These are phyloP conservation scores for Corythoichthys haematopterus DNA, from an alignment of 2,113 vertebrate genomes.

Conservation along the genomic window DNA sequence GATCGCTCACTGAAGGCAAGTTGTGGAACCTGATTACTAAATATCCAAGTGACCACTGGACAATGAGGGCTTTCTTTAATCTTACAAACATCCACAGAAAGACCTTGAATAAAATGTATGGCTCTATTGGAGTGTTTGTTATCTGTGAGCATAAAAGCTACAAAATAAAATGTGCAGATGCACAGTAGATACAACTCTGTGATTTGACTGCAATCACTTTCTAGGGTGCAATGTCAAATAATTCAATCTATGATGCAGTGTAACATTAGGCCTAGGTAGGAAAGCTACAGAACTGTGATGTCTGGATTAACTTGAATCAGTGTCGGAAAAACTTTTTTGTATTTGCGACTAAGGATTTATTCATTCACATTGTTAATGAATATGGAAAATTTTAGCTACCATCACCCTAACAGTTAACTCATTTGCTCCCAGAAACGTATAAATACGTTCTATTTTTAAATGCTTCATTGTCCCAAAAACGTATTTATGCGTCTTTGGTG, in stretches of 20 bases:
- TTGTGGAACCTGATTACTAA: slow-evolving; percentile 5
- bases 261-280: neutral
- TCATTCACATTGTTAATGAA: neutral
- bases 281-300: neutral
- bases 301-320: neutral
- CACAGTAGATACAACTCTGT: neutral
- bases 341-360: neutral
- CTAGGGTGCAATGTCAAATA: neutral
- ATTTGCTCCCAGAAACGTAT: no score
- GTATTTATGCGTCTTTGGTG: no score
- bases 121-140: neutral
- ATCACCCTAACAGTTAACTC: no score
- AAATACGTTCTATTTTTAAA: no score
- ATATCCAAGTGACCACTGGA: slow-evolving; percentile 1
- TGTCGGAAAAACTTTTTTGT: neutral
- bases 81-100: neutral
- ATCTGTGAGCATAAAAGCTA: neutral
- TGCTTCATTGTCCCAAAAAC: no score
- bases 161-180: neutral
- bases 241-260: neutral
- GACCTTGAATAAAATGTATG: neutral
- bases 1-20: slow-evolving; percentile 9
- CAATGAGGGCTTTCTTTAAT: neutral
- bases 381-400: no score
- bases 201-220: neutral